These are phyloP conservation scores for Oenanthe oenanthe DNA, from an alignment of 2,113 vertebrate genomes.

Conservation along the genomic window DNA sequence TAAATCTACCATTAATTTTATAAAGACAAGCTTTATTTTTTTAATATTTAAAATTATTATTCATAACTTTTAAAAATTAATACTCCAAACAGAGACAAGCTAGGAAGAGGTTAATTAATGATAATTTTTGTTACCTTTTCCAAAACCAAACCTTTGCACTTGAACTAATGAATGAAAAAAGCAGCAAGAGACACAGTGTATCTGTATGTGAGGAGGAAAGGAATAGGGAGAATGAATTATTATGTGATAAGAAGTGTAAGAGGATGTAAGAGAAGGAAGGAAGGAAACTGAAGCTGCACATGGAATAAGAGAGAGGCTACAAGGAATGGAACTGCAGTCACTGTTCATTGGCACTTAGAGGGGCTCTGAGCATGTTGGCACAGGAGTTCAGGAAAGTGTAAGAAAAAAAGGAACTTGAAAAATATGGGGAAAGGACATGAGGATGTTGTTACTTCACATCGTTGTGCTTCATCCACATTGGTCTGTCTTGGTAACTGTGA, in stretches of 20 bases:
- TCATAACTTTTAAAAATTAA: not conserved
- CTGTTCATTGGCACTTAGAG: not conserved
- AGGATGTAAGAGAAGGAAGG: not conserved
- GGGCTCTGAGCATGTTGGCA: not conserved
- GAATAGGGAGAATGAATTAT: not conserved
- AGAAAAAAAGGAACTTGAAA: not conserved
- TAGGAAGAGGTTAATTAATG: not conserved
- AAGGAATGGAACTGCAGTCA: not conserved
- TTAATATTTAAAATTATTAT: not conserved
- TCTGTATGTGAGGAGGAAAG: not conserved
- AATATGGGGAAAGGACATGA: not conserved
- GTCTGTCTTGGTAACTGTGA: not conserved
- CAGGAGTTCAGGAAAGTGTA: not conserved
- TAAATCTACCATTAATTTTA: not conserved
- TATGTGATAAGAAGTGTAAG: not conserved
- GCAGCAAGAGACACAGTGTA: not conserved
- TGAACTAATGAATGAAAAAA: not conserved
- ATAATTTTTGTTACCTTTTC: not conserved
- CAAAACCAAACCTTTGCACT: not conserved
- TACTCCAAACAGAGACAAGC: not conserved
- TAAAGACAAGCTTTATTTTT: not conserved
- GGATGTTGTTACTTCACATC: not conserved
- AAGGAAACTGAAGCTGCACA: not conserved
- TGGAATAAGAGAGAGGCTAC: not conserved
- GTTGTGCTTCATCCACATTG: not conserved